A percentile compares a stretch with the other conserved stretches of the same genome.
Conservation (phyloP, 2,797 vertebrate species). For the Salmo trutta region DNA sequence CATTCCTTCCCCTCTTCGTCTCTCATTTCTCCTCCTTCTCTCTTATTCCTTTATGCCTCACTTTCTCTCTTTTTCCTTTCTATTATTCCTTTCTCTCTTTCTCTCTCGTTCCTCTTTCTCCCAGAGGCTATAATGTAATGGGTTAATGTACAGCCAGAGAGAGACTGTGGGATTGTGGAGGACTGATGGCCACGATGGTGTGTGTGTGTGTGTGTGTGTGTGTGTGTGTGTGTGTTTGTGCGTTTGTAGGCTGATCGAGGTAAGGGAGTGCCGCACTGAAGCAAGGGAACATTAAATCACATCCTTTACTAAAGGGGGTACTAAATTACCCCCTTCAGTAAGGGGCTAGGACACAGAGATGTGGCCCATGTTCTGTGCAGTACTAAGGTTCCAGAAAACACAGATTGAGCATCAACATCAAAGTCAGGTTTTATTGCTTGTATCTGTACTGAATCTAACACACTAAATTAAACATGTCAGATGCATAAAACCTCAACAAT, state of each 20-base stretch:
- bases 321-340: not conserved
- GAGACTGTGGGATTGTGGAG: not conserved
- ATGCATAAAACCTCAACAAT: not conserved
- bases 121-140: not conserved
- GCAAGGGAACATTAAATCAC: not conserved
- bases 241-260: not conserved
- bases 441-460: not conserved
- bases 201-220: slow-evolving; percentile 4
- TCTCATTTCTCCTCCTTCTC: not conserved
- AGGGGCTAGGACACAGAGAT: not conserved
- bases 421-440: not conserved
- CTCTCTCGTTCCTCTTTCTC: not conserved
- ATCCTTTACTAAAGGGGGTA: not conserved
- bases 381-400: not conserved
- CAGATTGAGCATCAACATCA: not conserved
- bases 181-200: not conserved
- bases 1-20: slow-evolving; percentile 10
- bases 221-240: slow-evolving; percentile 2
- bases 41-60: not conserved
- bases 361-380: not conserved
- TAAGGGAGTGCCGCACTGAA: not conserved
- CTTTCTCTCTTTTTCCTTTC: slow-evolving; percentile 16
- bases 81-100: slow-evolving; percentile 18
- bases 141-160: not conserved
- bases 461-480: not conserved